Conservation (phyloP, 2,797 vertebrate species). For the Anolis apletophallus region DNA sequence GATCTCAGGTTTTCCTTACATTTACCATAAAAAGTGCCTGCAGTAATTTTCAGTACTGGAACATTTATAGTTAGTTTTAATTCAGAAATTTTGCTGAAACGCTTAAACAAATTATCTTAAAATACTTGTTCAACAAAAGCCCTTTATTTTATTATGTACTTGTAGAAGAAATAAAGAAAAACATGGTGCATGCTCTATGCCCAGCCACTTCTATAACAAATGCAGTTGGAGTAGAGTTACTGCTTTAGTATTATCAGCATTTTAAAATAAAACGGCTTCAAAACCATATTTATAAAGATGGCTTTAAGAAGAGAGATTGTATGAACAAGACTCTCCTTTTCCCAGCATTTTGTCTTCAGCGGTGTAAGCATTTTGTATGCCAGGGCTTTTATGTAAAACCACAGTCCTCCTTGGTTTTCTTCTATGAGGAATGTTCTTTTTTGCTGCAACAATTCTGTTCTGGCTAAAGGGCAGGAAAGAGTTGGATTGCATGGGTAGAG, state of each 20-base stretch:
- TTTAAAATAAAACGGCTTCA: conserved; percentile 9
- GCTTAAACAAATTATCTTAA: not conserved
- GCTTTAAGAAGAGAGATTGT: not conserved
- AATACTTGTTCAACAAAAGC: not conserved
- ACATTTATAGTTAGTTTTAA: not conserved
- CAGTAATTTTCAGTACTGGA: not conserved
- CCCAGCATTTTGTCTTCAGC: not conserved
- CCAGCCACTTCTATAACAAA: not conserved
- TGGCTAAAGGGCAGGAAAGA: not conserved
- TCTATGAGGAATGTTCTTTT: not conserved
- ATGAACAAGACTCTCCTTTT: not conserved
- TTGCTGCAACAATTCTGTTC: not conserved
- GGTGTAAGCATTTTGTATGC: not conserved
- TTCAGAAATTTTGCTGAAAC: not conserved
- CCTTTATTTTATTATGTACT: not conserved
- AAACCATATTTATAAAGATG: not conserved
- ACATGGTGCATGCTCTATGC: no score
- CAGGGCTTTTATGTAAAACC: conserved; percentile 5
- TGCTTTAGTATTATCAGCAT: not conserved
- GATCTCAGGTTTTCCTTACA: no score
- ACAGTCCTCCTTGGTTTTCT: not conserved
- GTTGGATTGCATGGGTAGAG: not conserved
- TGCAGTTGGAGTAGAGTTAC: not conserved
- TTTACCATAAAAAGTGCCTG: not conserved
- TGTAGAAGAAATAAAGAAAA: no score